Base-by-base conservation (phyloP, 2,113 vertebrate species). In the Prietella phreatophila region DNA sequence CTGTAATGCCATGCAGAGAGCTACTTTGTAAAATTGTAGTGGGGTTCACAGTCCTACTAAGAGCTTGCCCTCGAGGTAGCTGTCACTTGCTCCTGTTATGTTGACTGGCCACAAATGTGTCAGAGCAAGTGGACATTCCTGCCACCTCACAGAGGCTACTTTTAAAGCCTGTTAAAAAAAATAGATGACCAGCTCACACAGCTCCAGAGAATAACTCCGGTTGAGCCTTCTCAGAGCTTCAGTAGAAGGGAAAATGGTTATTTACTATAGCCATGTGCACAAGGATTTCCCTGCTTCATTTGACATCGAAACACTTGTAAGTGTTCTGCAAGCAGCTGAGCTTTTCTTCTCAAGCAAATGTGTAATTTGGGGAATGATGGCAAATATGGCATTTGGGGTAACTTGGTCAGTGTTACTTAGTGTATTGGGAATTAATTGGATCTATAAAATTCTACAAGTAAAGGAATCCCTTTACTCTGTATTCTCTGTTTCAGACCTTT, bases 201-300 rank as follows among this genome's bases (percentile, higher is more conserved):
- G 88, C n/a, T 81, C n/a, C 13, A 42, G 39, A 88, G 75, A 85
- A 80, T 82, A 79, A 56, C 69, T 86, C 60, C 56, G 73, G 69
- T 69, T 86, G 83, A 83, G 69, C 80, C 67, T n/a, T 39, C 58
- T 81, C 71, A 58, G 79, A 75, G 89, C 58, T 88, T 89, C 83
- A 83, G 69, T 53, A 82, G 58, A 58, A 84, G 85, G 65, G 39
- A 90, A 85, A 86, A 92, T 90, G 90, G 82, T 89, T 76, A 86
- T 87, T 86, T 91, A 88, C 86, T 91, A n/a, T 76, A 90, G 91
- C 86, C 87, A 85, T 84, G 88, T 33, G 2, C 91, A 90, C 81
- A 92, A 91, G 89, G 91, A 92, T 65, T 92, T 91, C 87, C 90
- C 90, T 36, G 90, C 88, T 78, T 91, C 86, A 82, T 91, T 91